phyloP scores from a whole-genome alignment of 2,113 vertebrate species.

The Ibidorhyncha struthersii region DNA sequence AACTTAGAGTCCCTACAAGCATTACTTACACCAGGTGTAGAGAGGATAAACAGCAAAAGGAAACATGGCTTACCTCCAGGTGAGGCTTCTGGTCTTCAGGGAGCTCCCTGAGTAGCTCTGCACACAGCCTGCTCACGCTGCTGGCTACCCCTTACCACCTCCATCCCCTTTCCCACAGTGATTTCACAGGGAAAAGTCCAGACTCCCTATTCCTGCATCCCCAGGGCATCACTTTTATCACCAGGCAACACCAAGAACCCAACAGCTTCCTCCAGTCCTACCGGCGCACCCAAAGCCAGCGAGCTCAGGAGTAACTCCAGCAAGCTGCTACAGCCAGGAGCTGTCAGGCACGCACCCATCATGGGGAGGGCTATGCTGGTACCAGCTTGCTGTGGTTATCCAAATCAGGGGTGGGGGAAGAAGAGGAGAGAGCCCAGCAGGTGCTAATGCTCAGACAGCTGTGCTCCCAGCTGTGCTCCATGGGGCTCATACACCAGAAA shows the following conservation, averaged over 20 bases:
- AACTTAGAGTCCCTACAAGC: background rate
- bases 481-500: background rate
- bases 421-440: background rate
- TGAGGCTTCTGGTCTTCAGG: background rate
- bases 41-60: background rate
- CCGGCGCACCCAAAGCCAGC: background rate
- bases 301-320: background rate
- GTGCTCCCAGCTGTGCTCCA: background rate
- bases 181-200: background rate
- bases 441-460: background rate
- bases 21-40: background rate
- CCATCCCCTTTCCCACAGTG: background rate
- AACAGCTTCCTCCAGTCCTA: background rate
- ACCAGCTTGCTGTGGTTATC: background rate
- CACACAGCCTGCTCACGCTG: background rate
- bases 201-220: background rate
- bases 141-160: background rate
- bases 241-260: background rate
- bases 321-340: background rate
- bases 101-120: background rate
- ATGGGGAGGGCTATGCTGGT: rapidly evolving
- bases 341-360: background rate
- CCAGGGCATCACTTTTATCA: background rate
- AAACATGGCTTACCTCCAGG: background rate
- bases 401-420: background rate